Evolutionary conservation across 2,797 vertebrate species (phyloP).

Genomic region (Sebastes jordani): DNA sequence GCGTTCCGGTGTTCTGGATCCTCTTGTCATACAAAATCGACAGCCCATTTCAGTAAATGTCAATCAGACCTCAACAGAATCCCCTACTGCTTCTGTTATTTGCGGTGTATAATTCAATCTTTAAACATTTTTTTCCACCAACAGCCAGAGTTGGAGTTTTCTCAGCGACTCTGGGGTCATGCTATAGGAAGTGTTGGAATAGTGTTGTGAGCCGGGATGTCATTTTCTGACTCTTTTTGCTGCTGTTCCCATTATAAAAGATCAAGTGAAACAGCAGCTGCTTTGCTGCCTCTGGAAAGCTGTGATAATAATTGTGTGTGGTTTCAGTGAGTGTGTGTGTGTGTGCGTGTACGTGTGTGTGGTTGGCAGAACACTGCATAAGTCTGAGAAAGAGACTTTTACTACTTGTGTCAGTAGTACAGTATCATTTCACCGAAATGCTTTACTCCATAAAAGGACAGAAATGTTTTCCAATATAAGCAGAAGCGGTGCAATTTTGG

Average conservation of each 20-base stretch:
- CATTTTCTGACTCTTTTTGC: conserved; percentile 58
- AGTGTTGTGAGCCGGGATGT: conserved; percentile 63
- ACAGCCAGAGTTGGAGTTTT: conserved; percentile 49
- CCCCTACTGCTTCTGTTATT: conserved; percentile 51
- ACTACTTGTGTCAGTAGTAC: conserved; percentile 41
- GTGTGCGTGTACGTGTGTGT: conserved; percentile 16
- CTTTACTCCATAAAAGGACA: conserved; percentile 46
- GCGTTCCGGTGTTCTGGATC: conserved; percentile 12
- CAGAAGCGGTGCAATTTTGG: conserved; percentile 30
- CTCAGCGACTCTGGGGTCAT: conserved; percentile 62
- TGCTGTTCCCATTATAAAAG: conserved; percentile 75
- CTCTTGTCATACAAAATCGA: conserved; percentile 21
- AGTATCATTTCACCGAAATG: conserved; percentile 53
- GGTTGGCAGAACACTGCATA: conserved; percentile 12
- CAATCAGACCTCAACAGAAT: conserved; percentile 53
- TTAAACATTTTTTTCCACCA: conserved; percentile 40
- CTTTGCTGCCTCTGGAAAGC: conserved; percentile 68
- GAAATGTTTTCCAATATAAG: conserved; percentile 56
- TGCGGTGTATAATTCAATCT: conserved; percentile 59
- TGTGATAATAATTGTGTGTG: conserved; percentile 69
- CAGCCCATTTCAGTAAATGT: conserved; percentile 55
- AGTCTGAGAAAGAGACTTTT: conserved; percentile 58
- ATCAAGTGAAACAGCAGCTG: conserved; percentile 75
- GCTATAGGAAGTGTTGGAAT: conserved; percentile 61
- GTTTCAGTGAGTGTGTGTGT: conserved; percentile 18